Base-by-base conservation (phyloP, 2,113 vertebrate species). In the Leptosomus discolor region DNA sequence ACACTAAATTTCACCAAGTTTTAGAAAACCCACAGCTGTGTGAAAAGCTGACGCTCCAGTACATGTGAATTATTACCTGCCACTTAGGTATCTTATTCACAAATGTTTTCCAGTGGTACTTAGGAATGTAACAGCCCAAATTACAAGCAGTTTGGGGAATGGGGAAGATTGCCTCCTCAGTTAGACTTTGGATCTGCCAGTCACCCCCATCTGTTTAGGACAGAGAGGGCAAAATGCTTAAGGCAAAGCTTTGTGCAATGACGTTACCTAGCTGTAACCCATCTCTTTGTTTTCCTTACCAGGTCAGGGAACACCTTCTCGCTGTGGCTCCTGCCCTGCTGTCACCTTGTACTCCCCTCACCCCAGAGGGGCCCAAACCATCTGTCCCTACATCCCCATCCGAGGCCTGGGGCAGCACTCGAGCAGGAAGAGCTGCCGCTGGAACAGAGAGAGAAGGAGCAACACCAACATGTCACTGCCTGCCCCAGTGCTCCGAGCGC, bases 401-500 rank as follows among this genome's bases (percentile, higher is more conserved):
- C 1, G 0, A 63, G 45, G 85, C 71, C 90, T 70, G 82, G 85
- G 91, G 93, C 86, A 77, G 68, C 46, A 12, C 41, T 36, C 0
- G 1, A 22, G 78, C 75, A 56, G 88, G 71, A 88, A 43, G 81
- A 54, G 77, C 74, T 67, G 91, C 54, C 0, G 12, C 61, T 65
- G 82, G 57, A 51, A 37, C 4, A 20, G 30, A 54, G 41, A 46
- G 75, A 45, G 51, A 64, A 65, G 69, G 39, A 95, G 50, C 32
- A 80, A 50, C 26, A 27, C 0, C 0, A 83, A 48, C 79, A 0
- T 79, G 96, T 58, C 79, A 26, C 75, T 48, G 64, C 96, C 94
- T 95, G 95, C 56, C 67, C 75, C 3, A 3, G 46, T 80, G 88
- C 92, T 92, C 71, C 71, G 76, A 94, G 97, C 21, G 1, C 88